phyloP scores from a whole-genome alignment of 37 sponge, comb jelly and placozoan genomes.

The Mnemiopsis leidyi region DNA sequence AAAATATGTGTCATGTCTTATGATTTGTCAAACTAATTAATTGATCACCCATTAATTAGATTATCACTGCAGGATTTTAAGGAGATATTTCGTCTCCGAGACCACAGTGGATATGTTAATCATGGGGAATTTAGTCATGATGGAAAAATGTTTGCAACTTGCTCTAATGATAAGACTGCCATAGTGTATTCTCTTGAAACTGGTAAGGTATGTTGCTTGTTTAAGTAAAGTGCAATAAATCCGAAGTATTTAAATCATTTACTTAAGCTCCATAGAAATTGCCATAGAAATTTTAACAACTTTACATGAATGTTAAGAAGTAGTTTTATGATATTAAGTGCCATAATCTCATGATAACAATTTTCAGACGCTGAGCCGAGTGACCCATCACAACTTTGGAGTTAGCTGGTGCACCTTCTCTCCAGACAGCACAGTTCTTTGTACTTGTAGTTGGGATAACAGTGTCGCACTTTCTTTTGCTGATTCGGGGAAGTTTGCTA shows the following conservation, averaged over 20 bases:
- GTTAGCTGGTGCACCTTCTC: slow-evolving; percentile 49
- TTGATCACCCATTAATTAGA: neutral
- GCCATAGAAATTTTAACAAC: no score
- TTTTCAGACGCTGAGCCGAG: neutral
- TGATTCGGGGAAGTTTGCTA: neutral
- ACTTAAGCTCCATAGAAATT: no score
- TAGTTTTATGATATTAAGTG: no score
- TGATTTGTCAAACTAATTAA: neutral
- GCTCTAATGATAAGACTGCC: slow-evolving; percentile 55
- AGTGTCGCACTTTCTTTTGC: neutral
- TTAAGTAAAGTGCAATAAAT: neutral
- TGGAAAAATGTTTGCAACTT: slow-evolving; percentile 31
- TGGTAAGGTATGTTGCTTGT: slow-evolving; percentile 22
- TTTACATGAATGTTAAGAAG: no score
- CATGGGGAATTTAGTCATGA: slow-evolving; percentile 36
- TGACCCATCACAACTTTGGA: slow-evolving; percentile 60
- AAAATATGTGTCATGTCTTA: neutral
- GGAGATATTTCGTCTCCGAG: neutral
- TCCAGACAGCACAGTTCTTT: neutral
- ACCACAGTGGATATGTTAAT: slow-evolving; percentile 16
- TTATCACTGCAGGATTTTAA: neutral
- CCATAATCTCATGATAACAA: no score
- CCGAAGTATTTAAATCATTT: no score
- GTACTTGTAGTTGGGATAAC: slow-evolving; percentile 48
- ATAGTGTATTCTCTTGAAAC: slow-evolving; percentile 7